Base-by-base conservation (phyloP, 1,140 invertebrate genomes). In the Panagrolaimus sp. region DNA sequence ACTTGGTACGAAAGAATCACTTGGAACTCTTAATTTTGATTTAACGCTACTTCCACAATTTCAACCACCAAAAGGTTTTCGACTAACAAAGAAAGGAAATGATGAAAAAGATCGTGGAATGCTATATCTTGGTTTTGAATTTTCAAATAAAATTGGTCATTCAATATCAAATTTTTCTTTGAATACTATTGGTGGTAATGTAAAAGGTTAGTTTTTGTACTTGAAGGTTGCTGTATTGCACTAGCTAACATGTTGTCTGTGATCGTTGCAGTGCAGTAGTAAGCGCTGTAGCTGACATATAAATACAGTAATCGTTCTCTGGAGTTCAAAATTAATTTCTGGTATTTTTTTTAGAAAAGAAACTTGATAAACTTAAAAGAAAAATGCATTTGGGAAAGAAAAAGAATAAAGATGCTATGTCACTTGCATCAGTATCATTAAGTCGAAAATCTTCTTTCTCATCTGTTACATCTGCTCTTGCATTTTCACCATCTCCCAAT, bases 131-230 rank as follows among this genome's bases (percentile, higher is more conserved):
- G 67, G 65, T 7, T 74, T 61, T 63, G 63, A 74, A 66, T 75
- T 75, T 46, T 44, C 45, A 7, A 74, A 76, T 48, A 44, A 47
- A 61, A 13, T 74, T 45, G 63, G 16, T 14, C 46, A 9, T 42
- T 74, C 73, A 14, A 68, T 74, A 38, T 74, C 73, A 13, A 71
- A 64, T 53, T 46, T 74, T 25, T 75, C 73, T 7, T 27, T 74
- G 23, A 74, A 74, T 57, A 76, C 72, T 53, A 76, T 74, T 64
- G 73, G 68, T 31, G 73, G 68, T 67, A 70, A 74, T 72, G 5
- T n/a, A 14, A 25, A 67, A 67, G 16, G 25, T 23, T 67, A 9
- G 13, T 9, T 67, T 57, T 63, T 27, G 5, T 20, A 9, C 20
- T 20, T 53, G 1, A 2, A 20, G 8, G 9, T 11, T 13, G 20